Conservation (phyloP, 2,797 vertebrate genomes). For the Characodon lateralis region DNA sequence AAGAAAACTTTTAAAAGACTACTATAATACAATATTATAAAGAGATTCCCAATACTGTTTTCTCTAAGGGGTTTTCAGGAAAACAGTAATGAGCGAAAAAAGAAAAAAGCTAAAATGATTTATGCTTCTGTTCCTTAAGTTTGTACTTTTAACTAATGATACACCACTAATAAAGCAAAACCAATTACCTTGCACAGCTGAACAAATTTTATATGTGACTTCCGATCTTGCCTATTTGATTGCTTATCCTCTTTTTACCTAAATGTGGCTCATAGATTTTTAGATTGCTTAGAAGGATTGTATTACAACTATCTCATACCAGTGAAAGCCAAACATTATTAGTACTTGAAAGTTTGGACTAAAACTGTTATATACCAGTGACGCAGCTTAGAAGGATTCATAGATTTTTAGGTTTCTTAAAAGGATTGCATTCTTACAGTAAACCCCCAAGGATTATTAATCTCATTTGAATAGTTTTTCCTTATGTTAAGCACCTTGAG, state of each 20-base stretch:
- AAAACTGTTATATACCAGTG: too few relatives aligned
- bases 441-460: too few relatives aligned
- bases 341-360: too few relatives aligned
- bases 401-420: too few relatives aligned
- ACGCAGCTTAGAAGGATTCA: too few relatives aligned
- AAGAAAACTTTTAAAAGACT: not conserved
- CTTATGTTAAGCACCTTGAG: too few relatives aligned
- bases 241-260: constrained; percentile 43
- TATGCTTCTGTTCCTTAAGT: constrained; percentile 26
- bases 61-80: constrained; percentile 9
- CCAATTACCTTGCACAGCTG: constrained; percentile 78
- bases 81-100: not conserved
- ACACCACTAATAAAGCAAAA: constrained; percentile 65
- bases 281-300: too few relatives aligned
- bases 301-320: too few relatives aligned
- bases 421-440: too few relatives aligned
- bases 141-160: constrained; percentile 48
- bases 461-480: too few relatives aligned
- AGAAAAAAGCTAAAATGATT: constrained; percentile 18
- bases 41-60: not conserved
- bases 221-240: constrained; percentile 66
- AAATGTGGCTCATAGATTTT: too few relatives aligned
- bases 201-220: constrained; percentile 66
- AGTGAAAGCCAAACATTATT: too few relatives aligned
- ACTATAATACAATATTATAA: not conserved